Base-by-base conservation (phyloP, 2,888 invertebrate species). In the Drosophila leonis region DNA sequence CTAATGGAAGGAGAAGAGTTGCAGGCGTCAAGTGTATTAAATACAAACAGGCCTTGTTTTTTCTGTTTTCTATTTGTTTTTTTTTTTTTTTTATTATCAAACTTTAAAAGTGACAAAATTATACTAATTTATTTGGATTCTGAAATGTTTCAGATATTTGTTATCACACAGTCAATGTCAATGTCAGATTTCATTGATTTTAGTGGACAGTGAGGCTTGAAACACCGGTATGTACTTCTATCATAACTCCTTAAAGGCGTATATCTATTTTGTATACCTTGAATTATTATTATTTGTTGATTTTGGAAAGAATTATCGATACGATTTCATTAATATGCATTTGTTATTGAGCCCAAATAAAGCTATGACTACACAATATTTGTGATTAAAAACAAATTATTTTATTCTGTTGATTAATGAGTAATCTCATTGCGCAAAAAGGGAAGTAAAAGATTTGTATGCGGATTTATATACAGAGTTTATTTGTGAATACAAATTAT, bases 251-350 rank as follows among this genome's bases (percentile, higher is more conserved):
- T 35, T 52, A 62, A 39, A 54, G 72, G 65, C 77, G 24, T 33
- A 31, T 29, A 52, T 42, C 18, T 29, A 52, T 42, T 24, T 63
- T 31, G 10, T 51, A 35, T 56, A 52, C 12, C 46, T 52, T 60
- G 35, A 20, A 48, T 33, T 55, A 51, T 37, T 57, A 48, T 51
- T 29, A 51, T 51, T 49, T 48, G 51, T 62, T 60, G 24, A 60
- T 46, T 52, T 75, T 80, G 80, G 80, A 83, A 83, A 81, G 80
- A 81, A 83, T 81, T 71, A 67, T 77, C 80, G 80, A 83, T 78
- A 81, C 51, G 41, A 48, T 61, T 65, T 78, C 41, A 65, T 67
- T 44, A n/a, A 18, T 63, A 65, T 49, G 67, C 65, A 81, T 78
- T 80, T 78, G 81, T 80, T 80, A 77, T 60, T 57, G 10, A 56